Evolutionary conservation across 2,797 vertebrate species (phyloP).

Genomic region (Melopsittacus undulatus): DNA sequence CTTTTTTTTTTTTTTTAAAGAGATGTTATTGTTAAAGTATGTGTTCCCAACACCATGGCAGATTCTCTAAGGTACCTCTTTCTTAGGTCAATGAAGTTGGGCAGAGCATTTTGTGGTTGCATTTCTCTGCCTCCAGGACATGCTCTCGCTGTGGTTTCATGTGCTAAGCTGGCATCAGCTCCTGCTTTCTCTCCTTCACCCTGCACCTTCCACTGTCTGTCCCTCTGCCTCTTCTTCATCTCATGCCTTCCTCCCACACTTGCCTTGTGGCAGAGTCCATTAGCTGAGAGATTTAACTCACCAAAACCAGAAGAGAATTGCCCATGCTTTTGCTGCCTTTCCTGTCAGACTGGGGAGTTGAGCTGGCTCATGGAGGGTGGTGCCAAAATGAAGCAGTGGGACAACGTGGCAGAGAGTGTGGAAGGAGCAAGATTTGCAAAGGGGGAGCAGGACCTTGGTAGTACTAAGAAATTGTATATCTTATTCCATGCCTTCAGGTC

Average conservation of each 20-base stretch:
- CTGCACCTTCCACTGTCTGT: background rate
- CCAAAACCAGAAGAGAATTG: background rate
- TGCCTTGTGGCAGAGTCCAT: background rate
- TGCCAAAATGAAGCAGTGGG: background rate
- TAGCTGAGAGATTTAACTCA: background rate
- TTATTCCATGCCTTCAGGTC: background rate
- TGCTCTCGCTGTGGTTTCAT: background rate
- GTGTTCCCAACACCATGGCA: background rate
- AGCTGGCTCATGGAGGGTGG: background rate
- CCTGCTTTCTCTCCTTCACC: background rate
- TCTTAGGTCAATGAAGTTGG: background rate
- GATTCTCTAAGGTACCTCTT: background rate
- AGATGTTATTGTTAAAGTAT: background rate
- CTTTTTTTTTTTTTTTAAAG: background rate
- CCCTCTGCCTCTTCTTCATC: background rate
- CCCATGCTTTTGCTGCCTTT: background rate
- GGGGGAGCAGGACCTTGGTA: background rate
- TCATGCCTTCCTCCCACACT: background rate
- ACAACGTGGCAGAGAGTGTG: accelerated
- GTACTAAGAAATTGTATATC: background rate
- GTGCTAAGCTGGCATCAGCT: background rate
- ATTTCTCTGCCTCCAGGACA: background rate
- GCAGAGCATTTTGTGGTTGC: background rate
- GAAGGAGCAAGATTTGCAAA: background rate
- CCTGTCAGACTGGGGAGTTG: background rate